A percentile compares a stretch with the other conserved stretches of the same genome.
These are phyloP conservation scores for Meteorus sp. DNA, from an alignment of 1,140 invertebrate species.

Conservation along the genomic window DNA sequence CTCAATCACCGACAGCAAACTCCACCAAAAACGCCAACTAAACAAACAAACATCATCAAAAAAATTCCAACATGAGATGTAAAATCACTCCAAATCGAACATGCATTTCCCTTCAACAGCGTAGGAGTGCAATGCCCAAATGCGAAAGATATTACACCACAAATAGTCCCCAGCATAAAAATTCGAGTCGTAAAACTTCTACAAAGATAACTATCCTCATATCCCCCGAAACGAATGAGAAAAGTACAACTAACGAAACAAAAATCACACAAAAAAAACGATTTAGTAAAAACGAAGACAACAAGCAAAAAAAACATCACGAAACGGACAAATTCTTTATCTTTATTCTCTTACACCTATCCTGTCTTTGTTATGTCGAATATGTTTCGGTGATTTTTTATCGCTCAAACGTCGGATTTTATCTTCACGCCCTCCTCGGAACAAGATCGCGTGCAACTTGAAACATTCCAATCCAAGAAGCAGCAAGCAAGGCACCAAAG, in stretches of 20 bases:
- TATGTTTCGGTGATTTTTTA: not conserved
- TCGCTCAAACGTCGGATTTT: not conserved
- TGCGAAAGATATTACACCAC: not conserved
- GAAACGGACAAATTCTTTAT: conserved; percentile 11
- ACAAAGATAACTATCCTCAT: not conserved
- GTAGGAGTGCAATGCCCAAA: conserved; percentile 6
- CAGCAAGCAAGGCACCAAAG: no score
- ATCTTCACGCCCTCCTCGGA: not conserved
- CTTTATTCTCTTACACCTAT: conserved; percentile 12
- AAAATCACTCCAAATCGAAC: not conserved
- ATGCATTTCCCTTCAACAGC: conserved; percentile 13
- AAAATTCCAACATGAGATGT: no score
- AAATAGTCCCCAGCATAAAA: not conserved
- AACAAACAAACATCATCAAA: not conserved
- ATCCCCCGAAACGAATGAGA: conserved; percentile 5
- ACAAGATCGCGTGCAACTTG: not conserved
- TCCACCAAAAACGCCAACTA: no score
- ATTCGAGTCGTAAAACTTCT: conserved; percentile 8
- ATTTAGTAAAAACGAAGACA: not conserved
- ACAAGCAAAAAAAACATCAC: not conserved
- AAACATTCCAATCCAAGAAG: not conserved
- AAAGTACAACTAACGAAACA: not conserved
- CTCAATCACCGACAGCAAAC: no score
- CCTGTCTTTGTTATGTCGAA: conserved; percentile 4
- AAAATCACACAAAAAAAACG: no score